These are phyloP conservation scores for Dicrurus megarhynchus DNA, from an alignment of 2,113 vertebrate genomes.

Conservation along the genomic window DNA sequence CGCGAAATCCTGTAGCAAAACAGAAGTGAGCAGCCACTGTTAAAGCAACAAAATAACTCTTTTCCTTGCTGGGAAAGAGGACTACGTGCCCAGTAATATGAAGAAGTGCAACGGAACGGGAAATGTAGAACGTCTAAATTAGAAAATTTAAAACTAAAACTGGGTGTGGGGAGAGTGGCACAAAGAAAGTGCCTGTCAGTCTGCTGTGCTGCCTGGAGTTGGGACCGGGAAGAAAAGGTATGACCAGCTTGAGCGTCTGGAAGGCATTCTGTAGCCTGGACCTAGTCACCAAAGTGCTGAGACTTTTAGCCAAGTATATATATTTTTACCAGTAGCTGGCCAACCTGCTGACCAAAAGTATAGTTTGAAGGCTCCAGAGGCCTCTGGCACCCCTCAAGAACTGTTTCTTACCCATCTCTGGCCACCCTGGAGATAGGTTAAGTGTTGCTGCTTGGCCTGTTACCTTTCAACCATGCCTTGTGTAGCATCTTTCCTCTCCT, in stretches of 20 bases:
- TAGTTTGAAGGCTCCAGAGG: not conserved
- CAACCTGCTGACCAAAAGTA: not conserved
- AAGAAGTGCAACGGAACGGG: not conserved
- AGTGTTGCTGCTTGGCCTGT: not conserved
- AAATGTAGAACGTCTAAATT: not conserved
- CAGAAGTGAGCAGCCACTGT: not conserved
- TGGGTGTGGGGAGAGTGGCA: not conserved
- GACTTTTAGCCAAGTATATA: not conserved
- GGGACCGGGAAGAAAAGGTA: not conserved
- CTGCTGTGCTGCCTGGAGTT: not conserved
- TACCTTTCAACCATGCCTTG: not conserved
- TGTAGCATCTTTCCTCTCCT: not conserved
- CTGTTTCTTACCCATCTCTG: not conserved
- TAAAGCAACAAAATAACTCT: not conserved
- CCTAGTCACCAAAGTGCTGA: not conserved
- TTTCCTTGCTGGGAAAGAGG: not conserved
- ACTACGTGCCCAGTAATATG: not conserved
- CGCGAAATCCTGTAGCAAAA: not conserved
- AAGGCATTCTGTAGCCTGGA: not conserved
- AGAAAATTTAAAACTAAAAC: not conserved
- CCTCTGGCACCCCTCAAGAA: not conserved
- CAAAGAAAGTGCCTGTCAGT: not conserved
- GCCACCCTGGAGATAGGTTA: not conserved
- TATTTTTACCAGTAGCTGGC: not conserved
- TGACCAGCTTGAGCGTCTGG: not conserved